Percentiles rank a stretch among this genome's conserved stretches.
Evolutionary conservation across 2,113 vertebrate species (phyloP).

Genomic region (Chrysemys picta): DNA sequence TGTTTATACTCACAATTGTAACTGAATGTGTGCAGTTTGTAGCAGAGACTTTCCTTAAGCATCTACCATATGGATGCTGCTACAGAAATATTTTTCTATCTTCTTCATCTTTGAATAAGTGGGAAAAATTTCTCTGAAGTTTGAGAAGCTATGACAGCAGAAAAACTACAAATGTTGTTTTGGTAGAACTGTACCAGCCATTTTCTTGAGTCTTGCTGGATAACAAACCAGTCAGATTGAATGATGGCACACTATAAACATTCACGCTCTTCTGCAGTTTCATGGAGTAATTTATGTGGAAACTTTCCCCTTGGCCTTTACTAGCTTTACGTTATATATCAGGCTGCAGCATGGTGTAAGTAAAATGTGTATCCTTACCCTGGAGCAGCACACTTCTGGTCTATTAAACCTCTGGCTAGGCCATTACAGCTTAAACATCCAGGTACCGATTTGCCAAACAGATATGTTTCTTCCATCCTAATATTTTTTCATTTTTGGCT

Average conservation of each 20-base stretch:
- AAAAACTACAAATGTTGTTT: neutral
- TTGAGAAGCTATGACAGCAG: neutral
- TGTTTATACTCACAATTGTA: neutral
- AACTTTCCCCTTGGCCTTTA: neutral
- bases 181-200: neutral
- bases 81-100: slow-evolving; percentile 33
- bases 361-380: neutral
- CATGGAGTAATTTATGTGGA: neutral
- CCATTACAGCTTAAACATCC: neutral
- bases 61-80: neutral
- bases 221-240: neutral
- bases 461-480: neutral
- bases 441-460: neutral
- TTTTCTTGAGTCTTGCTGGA: neutral
- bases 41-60: neutral
- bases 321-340: neutral
- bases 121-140: neutral
- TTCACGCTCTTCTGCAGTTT: slow-evolving; percentile 3
- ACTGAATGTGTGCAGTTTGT: neutral
- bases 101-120: slow-evolving; percentile 3
- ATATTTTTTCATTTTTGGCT: neutral
- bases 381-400: neutral
- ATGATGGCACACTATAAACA: neutral
- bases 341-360: neutral
- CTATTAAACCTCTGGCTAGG: neutral